Conservation (phyloP, 2,113 vertebrate species). For the Psittacula cyanocephala region DNA sequence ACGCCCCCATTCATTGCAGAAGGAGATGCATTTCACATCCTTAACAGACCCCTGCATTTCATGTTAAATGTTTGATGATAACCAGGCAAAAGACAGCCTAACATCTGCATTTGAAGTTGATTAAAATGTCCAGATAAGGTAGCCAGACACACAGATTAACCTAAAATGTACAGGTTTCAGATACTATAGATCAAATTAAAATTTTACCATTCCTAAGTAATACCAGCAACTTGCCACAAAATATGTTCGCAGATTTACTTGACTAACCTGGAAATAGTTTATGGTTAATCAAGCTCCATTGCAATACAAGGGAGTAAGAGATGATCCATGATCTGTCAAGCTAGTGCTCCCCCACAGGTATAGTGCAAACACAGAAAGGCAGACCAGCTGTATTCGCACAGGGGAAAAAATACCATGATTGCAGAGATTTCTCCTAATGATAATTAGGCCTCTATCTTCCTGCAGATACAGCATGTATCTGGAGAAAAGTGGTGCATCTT, state of each 20-base stretch:
- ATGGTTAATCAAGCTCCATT: background rate
- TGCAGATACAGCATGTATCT: background rate
- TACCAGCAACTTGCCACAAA: background rate
- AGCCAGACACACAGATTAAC: background rate
- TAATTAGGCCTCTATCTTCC: background rate
- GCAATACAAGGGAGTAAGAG: background rate
- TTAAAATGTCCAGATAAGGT: slow-evolving; percentile 5
- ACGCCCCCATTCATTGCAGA: slow-evolving; percentile 22
- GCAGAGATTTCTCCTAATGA: background rate
- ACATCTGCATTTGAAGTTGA: background rate
- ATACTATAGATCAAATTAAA: background rate
- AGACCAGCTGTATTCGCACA: background rate
- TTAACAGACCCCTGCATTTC: background rate
- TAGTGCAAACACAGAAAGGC: background rate
- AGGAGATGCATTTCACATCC: slow-evolving; percentile 37
- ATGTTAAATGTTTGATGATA: background rate
- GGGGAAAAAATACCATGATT: background rate
- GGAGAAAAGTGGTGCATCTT: background rate
- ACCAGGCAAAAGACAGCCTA: background rate
- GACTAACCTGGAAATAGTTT: background rate
- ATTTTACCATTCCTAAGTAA: background rate
- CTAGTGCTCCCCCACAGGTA: background rate
- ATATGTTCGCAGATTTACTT: background rate
- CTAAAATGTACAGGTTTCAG: background rate
- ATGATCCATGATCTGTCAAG: background rate